Evolutionary conservation across 2,797 vertebrate species (phyloP).

Genomic region (Alca torda): DNA sequence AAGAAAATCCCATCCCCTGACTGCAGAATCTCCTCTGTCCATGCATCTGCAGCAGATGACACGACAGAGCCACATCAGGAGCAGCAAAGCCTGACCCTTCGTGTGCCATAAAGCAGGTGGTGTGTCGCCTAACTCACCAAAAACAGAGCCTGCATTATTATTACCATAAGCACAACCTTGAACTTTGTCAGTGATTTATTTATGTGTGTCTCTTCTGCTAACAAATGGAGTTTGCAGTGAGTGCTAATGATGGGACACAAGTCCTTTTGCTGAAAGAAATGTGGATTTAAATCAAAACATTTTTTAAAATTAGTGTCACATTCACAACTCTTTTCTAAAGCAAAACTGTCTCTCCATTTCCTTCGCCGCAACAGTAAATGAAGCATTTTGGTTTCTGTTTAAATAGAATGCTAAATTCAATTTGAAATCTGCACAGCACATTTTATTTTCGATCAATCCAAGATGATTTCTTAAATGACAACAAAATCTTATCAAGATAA

Average conservation of each 20-base stretch:
- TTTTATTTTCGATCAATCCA: background rate
- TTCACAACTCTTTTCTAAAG: background rate
- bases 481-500: background rate
- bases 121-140: background rate
- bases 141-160: background rate
- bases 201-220: background rate
- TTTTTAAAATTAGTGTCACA: background rate
- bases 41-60: background rate
- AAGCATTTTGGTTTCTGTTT: background rate
- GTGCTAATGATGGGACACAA: background rate
- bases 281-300: background rate
- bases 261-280: background rate
- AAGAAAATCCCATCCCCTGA: background rate
- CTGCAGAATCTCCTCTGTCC: background rate
- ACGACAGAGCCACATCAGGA: background rate
- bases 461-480: background rate
- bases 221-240: background rate
- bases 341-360: background rate
- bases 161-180: background rate
- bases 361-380: background rate
- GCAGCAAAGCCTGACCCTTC: background rate
- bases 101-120: fast-evolving
- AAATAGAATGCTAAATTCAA: background rate
- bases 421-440: background rate
- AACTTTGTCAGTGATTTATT: background rate